phyloP scores from a whole-genome alignment of 2,888 invertebrate species.

The Tromatobia lineatoria region DNA sequence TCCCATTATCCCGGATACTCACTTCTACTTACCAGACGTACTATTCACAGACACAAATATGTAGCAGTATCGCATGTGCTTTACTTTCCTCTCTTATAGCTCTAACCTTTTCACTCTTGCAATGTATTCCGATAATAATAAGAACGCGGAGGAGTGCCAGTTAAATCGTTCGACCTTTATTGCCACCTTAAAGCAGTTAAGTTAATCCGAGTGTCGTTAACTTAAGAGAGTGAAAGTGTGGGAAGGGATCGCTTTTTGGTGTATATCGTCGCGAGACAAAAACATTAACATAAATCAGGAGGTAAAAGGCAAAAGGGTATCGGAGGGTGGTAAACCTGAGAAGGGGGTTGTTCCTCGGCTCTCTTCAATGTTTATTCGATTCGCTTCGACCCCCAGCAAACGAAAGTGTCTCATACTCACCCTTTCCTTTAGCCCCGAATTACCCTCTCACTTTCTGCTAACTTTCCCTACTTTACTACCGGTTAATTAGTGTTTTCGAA shows the following conservation, averaged over 20 bases:
- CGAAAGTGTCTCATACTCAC: conserved; percentile 40
- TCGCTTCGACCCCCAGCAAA: conserved; percentile 73
- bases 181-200: conserved; percentile 84
- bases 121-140: conserved; percentile 64
- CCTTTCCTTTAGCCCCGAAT: not conserved
- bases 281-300: conserved; percentile 85
- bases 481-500: conserved; percentile 45
- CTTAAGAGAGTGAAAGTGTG: conserved; percentile 70
- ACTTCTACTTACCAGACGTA: conserved; percentile 59
- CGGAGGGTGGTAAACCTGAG: conserved; percentile 72
- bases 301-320: conserved; percentile 72
- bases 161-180: conserved; percentile 84
- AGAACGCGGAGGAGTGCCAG: conserved; percentile 79
- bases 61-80: conserved; percentile 54
- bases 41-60: conserved; percentile 58
- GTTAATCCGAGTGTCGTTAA: conserved; percentile 82
- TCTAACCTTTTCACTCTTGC: conserved; percentile 46
- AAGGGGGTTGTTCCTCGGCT: conserved; percentile 64
- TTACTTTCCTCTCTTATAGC: conserved; percentile 41
- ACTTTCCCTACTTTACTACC: conserved; percentile 44
- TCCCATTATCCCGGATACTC: conserved; percentile 79
- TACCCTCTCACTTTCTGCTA: conserved; percentile 69
- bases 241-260: conserved; percentile 82
- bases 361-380: conserved; percentile 83
- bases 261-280: conserved; percentile 84